Evolutionary conservation across 2,113 vertebrate species (phyloP), one percentile per base, ranked within the genome.

Genomic region (Sinocyclocheilus maitianheensis): DNA sequence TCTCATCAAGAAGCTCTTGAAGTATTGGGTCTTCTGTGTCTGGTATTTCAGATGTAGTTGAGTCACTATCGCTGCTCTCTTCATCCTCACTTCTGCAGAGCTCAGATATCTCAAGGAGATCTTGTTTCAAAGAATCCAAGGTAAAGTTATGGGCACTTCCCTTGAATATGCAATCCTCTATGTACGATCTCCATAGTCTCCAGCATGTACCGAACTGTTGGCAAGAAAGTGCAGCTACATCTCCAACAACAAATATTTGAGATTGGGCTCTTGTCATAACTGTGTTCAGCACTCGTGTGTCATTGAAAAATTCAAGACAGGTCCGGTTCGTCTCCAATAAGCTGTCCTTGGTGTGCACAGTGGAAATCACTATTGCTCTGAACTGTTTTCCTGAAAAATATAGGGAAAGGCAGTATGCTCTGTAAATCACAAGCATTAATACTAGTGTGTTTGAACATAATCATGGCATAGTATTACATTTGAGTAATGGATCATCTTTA

Each of bases 191-290:
- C 97, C 97, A 99, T 34, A 98, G 93, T 89, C 93, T 95, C 86
- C 96, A 96, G 91, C 97, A 97, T 79, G 94, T 95, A 4, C 97
- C 97, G 0, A 95, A 94, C 82, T 88, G 77, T 77, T 84, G 46
- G 58, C 95, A 96, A 84, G 96, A 97, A 82, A 98, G 91, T 13
- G 96, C 97, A 76, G 97, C 88, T 0, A 96, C 96, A 0, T 98
- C 96, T 5, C 97, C 97, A 53, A 98, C 94, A 0, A 91, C 96
- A 18, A 96, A 91, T 72, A 98, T 95, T 81, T 94, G 95, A 0
- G 97, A 97, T 91, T 97, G 96, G 14, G 97, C 97, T 34, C 97
- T 94, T 2, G 97, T 98, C 95, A 98, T 96, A 53, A 95, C 93
- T 0, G 97, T 99, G 93, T 97, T 98, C 88, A 99, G 93, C 77